These are phyloP conservation scores for Pachliopta kotzebuea DNA, from an alignment of 2,888 invertebrate genomes.

Conservation along the genomic window DNA sequence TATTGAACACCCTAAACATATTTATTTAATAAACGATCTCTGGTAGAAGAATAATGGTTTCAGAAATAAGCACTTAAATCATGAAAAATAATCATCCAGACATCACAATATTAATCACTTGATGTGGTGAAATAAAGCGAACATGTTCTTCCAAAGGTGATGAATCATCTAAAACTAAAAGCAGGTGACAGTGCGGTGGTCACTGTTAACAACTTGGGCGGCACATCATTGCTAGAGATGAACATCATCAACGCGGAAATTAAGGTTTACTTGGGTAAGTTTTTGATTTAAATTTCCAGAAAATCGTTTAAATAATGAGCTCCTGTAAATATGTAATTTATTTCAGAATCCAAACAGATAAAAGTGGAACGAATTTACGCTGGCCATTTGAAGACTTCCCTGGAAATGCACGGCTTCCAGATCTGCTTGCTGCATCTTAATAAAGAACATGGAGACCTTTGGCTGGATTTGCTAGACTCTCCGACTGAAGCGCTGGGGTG, in stretches of 20 bases:
- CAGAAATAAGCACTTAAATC: no score
- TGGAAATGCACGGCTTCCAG: constrained; percentile 89
- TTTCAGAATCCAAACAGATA: constrained; percentile 64
- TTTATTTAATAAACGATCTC: no score
- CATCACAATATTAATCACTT: no score
- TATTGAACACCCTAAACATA: no score
- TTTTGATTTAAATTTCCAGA: no score
- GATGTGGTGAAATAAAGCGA: background rate
- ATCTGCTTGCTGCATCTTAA: constrained; percentile 84
- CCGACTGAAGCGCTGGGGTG: constrained; percentile 80
- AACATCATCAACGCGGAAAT: constrained; percentile 85
- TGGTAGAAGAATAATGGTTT: no score
- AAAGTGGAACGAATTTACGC: constrained; percentile 77
- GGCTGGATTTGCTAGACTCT: constrained; percentile 79
- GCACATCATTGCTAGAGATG: constrained; percentile 87
- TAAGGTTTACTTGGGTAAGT: constrained; percentile 81
- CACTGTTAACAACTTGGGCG: constrained; percentile 90
- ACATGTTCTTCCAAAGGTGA: constrained; percentile 45
- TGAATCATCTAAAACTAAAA: constrained; percentile 55
- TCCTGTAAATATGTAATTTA: background rate
- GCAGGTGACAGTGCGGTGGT: constrained; percentile 77
- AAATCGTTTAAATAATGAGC: no score
- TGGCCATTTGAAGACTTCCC: constrained; percentile 84
- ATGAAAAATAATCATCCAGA: no score
- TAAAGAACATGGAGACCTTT: constrained; percentile 59